These are phyloP conservation scores for Cephus sareptanus DNA, from an alignment of 2,888 invertebrate genomes.

Conservation along the genomic window DNA sequence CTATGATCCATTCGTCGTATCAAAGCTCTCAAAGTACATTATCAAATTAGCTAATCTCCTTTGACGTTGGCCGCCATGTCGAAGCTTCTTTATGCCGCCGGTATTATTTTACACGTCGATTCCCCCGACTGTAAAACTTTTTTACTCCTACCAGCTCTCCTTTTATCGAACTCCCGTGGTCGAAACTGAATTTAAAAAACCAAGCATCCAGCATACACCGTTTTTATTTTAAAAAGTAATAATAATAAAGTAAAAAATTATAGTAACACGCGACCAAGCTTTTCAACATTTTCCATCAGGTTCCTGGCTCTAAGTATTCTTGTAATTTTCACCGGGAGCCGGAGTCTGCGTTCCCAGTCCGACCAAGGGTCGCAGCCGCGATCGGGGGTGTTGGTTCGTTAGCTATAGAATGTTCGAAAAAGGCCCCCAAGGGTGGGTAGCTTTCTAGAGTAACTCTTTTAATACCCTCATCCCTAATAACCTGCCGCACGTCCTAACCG, in stretches of 20 bases:
- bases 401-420: background rate
- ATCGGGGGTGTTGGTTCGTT: background rate
- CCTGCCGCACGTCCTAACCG: conserved; percentile 4
- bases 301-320: background rate
- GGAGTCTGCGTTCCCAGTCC: background rate
- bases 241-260: background rate
- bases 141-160: background rate
- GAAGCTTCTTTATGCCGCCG: conserved; percentile 4
- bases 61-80: conserved; percentile 29
- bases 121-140: conserved; percentile 1
- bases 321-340: background rate
- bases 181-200: background rate
- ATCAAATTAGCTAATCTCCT: conserved; percentile 44
- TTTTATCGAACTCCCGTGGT: background rate
- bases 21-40: conserved; percentile 47
- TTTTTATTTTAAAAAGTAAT: background rate
- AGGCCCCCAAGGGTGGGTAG: conserved; percentile 25
- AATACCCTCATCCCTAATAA: conserved; percentile 18
- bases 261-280: background rate
- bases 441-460: conserved; percentile 35
- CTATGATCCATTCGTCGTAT: conserved; percentile 50
- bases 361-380: background rate
- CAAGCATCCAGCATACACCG: background rate
- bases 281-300: background rate
- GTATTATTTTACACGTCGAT: conserved; percentile 36